Evolutionary conservation across 2,888 invertebrate genomes (phyloP), one percentile per base, ranked within the genome.

Genomic region (Liodrosophila aerea): DNA sequence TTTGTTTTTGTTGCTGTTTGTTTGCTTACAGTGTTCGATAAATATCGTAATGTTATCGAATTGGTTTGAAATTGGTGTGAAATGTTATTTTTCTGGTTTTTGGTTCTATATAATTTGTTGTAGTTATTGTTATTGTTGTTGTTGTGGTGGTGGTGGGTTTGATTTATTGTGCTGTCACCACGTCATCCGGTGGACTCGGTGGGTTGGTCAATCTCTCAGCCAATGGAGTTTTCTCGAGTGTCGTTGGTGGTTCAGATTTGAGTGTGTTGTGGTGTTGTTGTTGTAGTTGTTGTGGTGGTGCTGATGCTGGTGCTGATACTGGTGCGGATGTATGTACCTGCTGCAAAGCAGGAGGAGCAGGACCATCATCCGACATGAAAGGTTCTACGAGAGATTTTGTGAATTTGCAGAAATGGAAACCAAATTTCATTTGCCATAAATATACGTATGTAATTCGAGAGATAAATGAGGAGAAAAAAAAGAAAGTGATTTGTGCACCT

Each of bases 141-240:
- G 53, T 53, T 60, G 41, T 68, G 61, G 52, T 33, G 49, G 52
- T 61, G 22, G 53, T 68, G 39, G 46, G 56, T 76, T 30, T 22
- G 36, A 61, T 61, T 60, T 72, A 81, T 72, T 81, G 80, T 70
- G 59, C 73, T 66, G 69, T 76, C 66, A 64, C 76, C 71, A 70
- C 75, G 66, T 80, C 71, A 74, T 71, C 73, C 61, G 62, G 61
- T 50, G 83, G 76, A 77, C 70, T 80, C 59, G 46, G 71, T 70
- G 74, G 84, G 34, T 63, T 54, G 76, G 78, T 69, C 77, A 76
- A 81, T 76, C 76, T 82, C 59, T 78, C 67, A 71, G 76, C 77
- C 81, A 77, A 80, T 81, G 73, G 70, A 54, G 83, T 82, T 73
- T 83, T 77, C 84, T 77, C 77, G 68, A 75, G 78, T 78, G 82